Evolutionary conservation across 1,140 invertebrate genomes (phyloP).

Genomic region (Probaryconus sp.): DNA sequence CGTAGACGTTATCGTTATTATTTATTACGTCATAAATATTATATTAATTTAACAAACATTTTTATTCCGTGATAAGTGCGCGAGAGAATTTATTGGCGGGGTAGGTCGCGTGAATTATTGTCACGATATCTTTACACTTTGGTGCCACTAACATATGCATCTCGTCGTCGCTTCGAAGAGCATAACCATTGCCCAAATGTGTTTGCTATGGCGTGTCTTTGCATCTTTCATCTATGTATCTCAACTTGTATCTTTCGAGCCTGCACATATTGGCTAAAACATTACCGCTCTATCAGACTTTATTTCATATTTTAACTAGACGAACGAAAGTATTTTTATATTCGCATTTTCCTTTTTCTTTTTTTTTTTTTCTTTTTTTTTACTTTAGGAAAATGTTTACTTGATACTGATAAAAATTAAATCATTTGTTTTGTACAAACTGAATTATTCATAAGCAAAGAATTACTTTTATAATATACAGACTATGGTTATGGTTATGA

Average conservation of each 20-base stretch:
- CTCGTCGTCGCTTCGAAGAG: slow-evolving; percentile 3
- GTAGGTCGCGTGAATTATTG: background rate
- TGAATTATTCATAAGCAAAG: too few species aligned
- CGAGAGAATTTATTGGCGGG: too few species aligned
- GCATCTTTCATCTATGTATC: slow-evolving; percentile 13
- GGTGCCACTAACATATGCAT: background rate
- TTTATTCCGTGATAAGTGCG: background rate
- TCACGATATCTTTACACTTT: background rate
- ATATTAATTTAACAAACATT: slow-evolving; percentile 8
- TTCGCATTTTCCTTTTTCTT: too few species aligned
- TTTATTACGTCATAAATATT: slow-evolving; percentile 22
- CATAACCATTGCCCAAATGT: slow-evolving; percentile 2
- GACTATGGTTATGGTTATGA: too few species aligned
- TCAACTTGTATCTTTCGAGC: slow-evolving; percentile 13
- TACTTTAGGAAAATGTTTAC: too few species aligned
- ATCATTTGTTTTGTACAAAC: too few species aligned
- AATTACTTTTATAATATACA: too few species aligned
- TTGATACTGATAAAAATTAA: too few species aligned
- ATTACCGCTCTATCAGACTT: slow-evolving; percentile 61
- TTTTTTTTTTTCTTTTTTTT: too few species aligned
- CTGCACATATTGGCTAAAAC: slow-evolving; percentile 63
- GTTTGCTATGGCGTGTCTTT: slow-evolving; percentile 6
- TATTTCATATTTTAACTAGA: background rate
- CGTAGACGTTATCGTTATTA: background rate
- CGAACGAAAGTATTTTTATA: too few species aligned